Evolutionary conservation across 1,140 invertebrate genomes (phyloP).

Genomic region (Diuraphis noxia): DNA sequence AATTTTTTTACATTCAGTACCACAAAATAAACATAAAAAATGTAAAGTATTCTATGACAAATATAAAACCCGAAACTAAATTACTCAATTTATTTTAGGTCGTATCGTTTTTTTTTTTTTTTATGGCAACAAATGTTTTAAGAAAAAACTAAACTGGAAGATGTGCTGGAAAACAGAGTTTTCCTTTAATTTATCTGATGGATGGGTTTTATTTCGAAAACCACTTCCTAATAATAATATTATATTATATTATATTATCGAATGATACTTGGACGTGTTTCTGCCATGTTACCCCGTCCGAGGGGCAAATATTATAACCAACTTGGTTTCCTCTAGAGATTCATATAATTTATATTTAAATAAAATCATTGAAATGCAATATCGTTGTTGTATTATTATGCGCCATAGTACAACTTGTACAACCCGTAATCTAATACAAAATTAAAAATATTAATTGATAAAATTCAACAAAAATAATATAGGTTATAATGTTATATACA

Average conservation of each 20-base stretch:
- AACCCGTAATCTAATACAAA: background rate
- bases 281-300: background rate
- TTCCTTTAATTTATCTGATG: background rate
- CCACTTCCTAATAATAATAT: background rate
- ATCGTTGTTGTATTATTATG: background rate
- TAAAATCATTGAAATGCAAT: background rate
- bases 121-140: background rate
- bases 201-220: background rate
- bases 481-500: too few relatives aligned
- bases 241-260: background rate
- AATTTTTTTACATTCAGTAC: too few relatives aligned
- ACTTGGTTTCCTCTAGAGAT: background rate
- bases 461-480: too few relatives aligned
- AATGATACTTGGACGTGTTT: background rate
- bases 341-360: background rate
- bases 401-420: background rate
- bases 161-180: background rate
- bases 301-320: background rate
- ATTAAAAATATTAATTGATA: background rate
- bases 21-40: too few relatives aligned
- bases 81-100: background rate
- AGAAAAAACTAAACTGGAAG: background rate
- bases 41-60: background rate
- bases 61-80: background rate
- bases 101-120: background rate